phyloP scores from a whole-genome alignment of 2,888 invertebrate species.

The Cerastoderma edule region DNA sequence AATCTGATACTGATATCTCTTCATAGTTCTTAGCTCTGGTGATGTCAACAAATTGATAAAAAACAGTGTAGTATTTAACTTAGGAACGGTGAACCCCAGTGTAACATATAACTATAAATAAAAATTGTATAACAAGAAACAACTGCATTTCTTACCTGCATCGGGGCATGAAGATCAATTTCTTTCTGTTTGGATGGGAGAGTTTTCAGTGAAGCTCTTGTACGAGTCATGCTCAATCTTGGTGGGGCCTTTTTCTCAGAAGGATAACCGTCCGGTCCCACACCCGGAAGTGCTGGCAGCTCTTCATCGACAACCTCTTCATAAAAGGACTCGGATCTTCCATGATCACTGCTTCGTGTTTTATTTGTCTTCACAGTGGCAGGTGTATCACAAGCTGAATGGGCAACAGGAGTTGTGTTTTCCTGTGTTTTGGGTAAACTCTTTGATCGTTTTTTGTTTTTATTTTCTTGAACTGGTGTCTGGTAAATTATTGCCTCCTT shows the following conservation, averaged over 20 bases:
- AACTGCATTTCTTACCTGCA: no score
- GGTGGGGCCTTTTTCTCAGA: conserved; percentile 30
- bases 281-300: conserved; percentile 7
- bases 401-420: neutral
- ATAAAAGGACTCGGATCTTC: neutral
- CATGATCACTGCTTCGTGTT: neutral
- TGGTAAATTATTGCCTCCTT: conserved; percentile 65
- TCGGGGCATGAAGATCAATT: conserved; percentile 5
- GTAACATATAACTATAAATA: no score
- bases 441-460: neutral
- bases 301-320: conserved; percentile 23
- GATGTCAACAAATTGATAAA: no score
- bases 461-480: conserved; percentile 27
- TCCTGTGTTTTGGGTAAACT: neutral
- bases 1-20: no score
- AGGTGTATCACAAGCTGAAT: conserved; percentile 28
- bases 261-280: neutral
- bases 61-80: no score
- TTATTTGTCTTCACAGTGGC: conserved; percentile 33
- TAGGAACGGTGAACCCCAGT: no score
- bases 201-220: conserved; percentile 51
- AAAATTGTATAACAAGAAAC: no score
- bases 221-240: conserved; percentile 26
- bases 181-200: conserved; percentile 45
- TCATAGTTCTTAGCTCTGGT: no score